Base-by-base conservation (phyloP, 2,888 invertebrate species). In the Drosophila nr. fundita region DNA sequence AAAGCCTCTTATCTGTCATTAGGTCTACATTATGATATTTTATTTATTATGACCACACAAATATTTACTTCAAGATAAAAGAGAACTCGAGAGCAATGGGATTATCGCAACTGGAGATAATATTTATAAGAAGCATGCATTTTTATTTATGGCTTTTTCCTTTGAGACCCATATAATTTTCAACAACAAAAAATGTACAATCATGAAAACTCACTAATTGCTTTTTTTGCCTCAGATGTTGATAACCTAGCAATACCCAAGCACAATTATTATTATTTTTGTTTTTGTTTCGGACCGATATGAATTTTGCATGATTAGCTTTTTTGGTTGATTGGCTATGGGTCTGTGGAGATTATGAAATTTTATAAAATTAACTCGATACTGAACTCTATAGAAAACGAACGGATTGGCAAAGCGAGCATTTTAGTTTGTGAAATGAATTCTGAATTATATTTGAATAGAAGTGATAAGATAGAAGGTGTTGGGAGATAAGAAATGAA, bases 301-400 rank as follows among this genome's bases (percentile, higher is more conserved):
- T 45, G 68, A 74, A 74, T 69, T 65, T 57, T 45, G 78, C 78
- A 83, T 73, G 83, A 77, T 83, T 86, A 75, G 89, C 89, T 75
- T 77, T 83, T 72, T 57, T 53, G 32, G 32, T 57, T 54, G 21
- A 13, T 34, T 38, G 29, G 40, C 53, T 30, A 10, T 52, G 36
- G 21, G 6, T 32, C 18, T 21, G 29, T 30, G 21, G 45, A 53
- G 62, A 80, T 78, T 80, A 80, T 65, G 76, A 80, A 80, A 78
- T 71, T 40, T 29, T 48, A 60, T 68, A 40, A 71, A 76, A 67
- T 75, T 49, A 61, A 75, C 60, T 77, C 36, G 27, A 55, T 45
- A 63, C 24, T 32, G 32, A 32, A 59, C 64, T 55, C 67, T 67
- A 18, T 27, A 7, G 5, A 34, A 18, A 5, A 1, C 6, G 8